Conservation (phyloP, 2,113 vertebrate genomes). For the Scolopax mira region DNA sequence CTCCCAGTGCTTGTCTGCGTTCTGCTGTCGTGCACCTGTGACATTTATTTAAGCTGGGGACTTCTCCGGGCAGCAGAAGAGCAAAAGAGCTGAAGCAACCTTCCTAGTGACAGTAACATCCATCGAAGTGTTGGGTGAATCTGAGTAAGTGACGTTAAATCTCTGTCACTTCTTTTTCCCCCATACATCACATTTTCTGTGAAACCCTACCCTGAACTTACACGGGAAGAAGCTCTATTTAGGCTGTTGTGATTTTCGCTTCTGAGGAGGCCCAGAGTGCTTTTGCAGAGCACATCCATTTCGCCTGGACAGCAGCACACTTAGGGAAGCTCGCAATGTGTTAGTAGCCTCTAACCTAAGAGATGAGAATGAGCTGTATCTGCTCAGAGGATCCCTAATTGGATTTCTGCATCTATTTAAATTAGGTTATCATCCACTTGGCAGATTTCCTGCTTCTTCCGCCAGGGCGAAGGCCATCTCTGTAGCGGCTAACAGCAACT, state of each 20-base stretch:
- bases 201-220: background rate
- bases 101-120: background rate
- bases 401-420: conserved; percentile 57
- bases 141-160: background rate
- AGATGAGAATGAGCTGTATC: conserved; percentile 23
- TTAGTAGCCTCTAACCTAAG: conserved; percentile 1
- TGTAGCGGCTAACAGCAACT: background rate
- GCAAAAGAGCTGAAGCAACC: background rate
- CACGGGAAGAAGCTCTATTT: background rate
- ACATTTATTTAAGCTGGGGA: background rate
- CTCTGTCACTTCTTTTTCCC: background rate
- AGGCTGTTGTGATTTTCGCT: background rate
- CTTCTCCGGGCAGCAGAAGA: background rate
- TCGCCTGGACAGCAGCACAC: background rate
- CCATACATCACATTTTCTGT: background rate
- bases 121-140: background rate
- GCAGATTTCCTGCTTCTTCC: conserved; percentile 41
- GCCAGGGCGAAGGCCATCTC: background rate
- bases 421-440: conserved; percentile 47
- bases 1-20: background rate
- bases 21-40: background rate
- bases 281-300: background rate
- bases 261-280: background rate
- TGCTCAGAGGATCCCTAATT: conserved; percentile 55
- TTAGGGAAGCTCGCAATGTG: background rate